Base-by-base conservation (phyloP, 64 coral and sea anemone genomes). In the Actinia equina region DNA sequence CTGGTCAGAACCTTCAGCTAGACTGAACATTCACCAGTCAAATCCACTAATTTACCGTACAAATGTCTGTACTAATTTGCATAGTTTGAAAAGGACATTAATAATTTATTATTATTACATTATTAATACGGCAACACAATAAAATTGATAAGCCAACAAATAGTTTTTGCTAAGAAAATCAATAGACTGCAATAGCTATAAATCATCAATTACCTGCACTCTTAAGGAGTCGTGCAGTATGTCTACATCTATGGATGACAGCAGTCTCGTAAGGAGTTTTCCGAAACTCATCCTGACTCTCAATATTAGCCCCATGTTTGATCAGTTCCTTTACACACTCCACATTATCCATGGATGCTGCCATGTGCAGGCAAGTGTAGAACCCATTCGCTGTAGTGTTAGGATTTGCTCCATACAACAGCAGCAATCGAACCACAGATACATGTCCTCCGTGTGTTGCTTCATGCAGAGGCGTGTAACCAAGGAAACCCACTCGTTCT, bases 261-360 rank as follows among this genome's bases (percentile, higher is more conserved):
- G 96, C 96, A 7, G 96, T 98, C 5, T 98, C 90, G 64, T 92
- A 98, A 14, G 96, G 93, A 16, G 93, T 98, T 82, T 98, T 98
- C 2, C 79, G 71, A 92, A 95, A 95, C 77, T 95, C 96, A 87
- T 98, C 96, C 82, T 90, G 65, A 82, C 84, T 88, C 20, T 18
- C 63, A n/a, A 98, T 95, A 26, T 98, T 85, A 53, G 96, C 96
- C 20, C 88, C 83, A 77, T 93, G 69, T 70, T 90, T 92, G 15
- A 98, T 87, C 41, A 98, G 67, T 43, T 94, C 87, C 46, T 90
- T 80, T 37, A 98, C 93, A 86, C 96, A 98, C 16, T 92, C 90
- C 18, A 85, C 52, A 65, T 92, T 92, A 54, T 94, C 90, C 90
- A 94, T 94, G 20, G 90, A 94, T 20, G 93, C 96, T 6, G 96